Conservation (phyloP, 1,140 invertebrate species). For the Homarus americanus region DNA sequence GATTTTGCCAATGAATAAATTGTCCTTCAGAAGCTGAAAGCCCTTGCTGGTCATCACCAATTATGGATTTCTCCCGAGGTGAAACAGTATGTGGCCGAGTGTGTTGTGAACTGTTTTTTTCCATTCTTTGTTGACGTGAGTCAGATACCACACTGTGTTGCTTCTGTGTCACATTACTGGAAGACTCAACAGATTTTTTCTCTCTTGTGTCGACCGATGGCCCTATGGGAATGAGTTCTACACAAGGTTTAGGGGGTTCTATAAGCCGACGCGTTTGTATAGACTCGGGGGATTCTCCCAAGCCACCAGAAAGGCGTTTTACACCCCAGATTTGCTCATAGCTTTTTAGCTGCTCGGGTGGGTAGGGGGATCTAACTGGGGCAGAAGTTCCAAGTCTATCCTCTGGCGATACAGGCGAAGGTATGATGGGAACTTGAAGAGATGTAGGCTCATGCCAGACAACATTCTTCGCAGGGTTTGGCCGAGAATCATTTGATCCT, state of each 20-base stretch:
- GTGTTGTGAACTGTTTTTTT: background rate
- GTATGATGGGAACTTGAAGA: background rate
- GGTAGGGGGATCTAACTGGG: conserved; percentile 1
- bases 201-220: background rate
- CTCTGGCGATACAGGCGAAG: background rate
- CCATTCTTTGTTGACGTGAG: background rate
- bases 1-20: background rate
- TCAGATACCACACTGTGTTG: background rate
- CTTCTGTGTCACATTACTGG: background rate
- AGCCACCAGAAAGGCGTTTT: background rate
- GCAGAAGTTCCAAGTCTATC: background rate
- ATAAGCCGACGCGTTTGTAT: background rate
- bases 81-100: background rate
- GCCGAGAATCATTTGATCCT: background rate
- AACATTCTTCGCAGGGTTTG: background rate
- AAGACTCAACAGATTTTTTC: background rate
- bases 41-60: background rate
- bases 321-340: background rate
- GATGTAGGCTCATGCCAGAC: background rate
- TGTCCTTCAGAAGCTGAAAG: background rate
- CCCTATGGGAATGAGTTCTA: conserved; percentile 47
- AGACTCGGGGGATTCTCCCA: background rate
- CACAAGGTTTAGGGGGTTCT: conserved; percentile 40
- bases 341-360: background rate
- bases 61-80: background rate